Percentiles rank a stretch among this genome's conserved stretches.
phyloP scores from a whole-genome alignment of 2,888 invertebrate species.

The Apoda limacodes region DNA sequence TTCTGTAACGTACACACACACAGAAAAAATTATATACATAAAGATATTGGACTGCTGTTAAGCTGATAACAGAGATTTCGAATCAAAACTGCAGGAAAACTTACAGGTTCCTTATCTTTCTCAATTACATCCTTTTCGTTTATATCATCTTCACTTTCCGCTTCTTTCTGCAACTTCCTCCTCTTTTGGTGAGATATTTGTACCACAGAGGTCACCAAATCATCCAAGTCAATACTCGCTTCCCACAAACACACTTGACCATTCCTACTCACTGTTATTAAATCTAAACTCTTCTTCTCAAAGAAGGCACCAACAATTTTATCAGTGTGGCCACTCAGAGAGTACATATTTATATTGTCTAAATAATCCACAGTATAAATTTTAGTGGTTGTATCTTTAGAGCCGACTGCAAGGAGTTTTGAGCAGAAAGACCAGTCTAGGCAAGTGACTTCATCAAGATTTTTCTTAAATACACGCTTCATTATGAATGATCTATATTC shows the following conservation, averaged over 20 bases:
- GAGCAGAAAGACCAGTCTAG: conserved; percentile 96
- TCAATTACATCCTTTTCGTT: conserved; percentile 70
- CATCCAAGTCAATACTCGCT: conserved; percentile 79
- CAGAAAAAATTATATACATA: no score
- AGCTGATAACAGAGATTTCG: no score
- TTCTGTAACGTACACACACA: no score
- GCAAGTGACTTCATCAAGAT: conserved; percentile 86
- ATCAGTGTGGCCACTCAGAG: conserved; percentile 88
- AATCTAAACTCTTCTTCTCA: conserved; percentile 85
- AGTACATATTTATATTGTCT: conserved; percentile 80
- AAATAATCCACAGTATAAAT: conserved; percentile 83
- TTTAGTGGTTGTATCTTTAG: conserved; percentile 89
- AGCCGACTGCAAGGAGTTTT: conserved; percentile 87
- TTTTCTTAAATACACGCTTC: conserved; percentile 83
- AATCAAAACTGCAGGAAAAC: no score
- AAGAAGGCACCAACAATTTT: conserved; percentile 89
- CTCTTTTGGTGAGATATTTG: conserved; percentile 64
- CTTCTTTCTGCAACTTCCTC: conserved; percentile 42
- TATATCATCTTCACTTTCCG: conserved; percentile 76
- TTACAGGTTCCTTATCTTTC: conserved; percentile 59
- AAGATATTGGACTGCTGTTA: no score
- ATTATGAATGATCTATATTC: conserved; percentile 91
- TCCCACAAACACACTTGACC: conserved; percentile 91
- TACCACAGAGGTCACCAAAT: conserved; percentile 67
- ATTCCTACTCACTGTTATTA: conserved; percentile 85